A percentile compares a stretch with the other conserved stretches of the same genome.
These are phyloP conservation scores for Malurus melanocephalus DNA, from an alignment of 2,113 vertebrate species.

Conservation along the genomic window DNA sequence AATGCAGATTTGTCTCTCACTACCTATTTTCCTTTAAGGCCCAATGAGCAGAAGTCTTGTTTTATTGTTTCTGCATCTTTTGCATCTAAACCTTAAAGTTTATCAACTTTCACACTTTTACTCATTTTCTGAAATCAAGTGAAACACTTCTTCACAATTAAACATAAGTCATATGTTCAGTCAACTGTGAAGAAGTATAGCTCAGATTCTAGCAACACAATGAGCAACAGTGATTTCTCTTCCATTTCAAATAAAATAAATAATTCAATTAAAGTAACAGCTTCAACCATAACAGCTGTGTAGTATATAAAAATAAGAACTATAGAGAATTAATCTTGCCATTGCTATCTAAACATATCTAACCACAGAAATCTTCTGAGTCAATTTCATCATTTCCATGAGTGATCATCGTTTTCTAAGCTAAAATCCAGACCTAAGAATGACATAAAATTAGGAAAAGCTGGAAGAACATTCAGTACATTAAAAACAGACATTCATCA, in stretches of 20 bases:
- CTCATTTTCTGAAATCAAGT: neutral
- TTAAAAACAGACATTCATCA: neutral
- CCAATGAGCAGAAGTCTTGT: neutral
- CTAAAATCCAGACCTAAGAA: neutral
- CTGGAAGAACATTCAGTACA: neutral
- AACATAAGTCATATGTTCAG: neutral
- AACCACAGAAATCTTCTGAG: neutral
- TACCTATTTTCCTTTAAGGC: neutral
- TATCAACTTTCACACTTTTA: neutral
- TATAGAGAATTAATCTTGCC: neutral
- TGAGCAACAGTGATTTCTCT: neutral
- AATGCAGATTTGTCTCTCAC: neutral
- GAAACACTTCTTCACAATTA: neutral
- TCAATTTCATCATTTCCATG: neutral
- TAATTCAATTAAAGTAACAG: neutral
- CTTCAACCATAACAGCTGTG: neutral
- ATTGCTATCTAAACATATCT: neutral
- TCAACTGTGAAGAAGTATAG: neutral
- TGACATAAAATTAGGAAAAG: neutral
- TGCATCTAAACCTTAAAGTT: neutral
- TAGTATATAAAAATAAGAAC: neutral
- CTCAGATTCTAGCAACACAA: neutral
- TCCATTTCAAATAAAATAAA: conserved; percentile 24
- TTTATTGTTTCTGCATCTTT: neutral
- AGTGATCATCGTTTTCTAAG: neutral